Base-by-base conservation (phyloP, 2,797 vertebrate genomes). In the Tachyglossus aculeatus region DNA sequence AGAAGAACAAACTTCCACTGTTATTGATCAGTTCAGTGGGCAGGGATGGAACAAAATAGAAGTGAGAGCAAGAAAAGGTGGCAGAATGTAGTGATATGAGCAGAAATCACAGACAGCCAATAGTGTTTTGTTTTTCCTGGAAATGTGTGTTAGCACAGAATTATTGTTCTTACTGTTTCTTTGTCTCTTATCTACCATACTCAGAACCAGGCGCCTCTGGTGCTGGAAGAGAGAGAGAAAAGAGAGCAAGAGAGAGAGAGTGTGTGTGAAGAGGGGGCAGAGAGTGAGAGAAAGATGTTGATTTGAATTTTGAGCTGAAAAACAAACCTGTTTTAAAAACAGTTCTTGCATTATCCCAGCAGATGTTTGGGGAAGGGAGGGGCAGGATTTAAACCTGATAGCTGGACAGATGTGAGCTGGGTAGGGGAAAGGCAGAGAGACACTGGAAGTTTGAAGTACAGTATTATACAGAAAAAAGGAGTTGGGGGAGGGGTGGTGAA, bases 101-200 rank as follows among this genome's bases (percentile, higher is more conserved):
- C 37, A 13, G 50, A 34, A 60, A 55, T 33, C 22, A 13, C 18
- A n/a, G 36, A 68, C 41, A 37, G 21, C 24, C 34, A 22, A 5
- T 37, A 38, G 48, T 12, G 21, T 36, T 50, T 43, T 59, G 45
- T 41, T 47, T 31, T 40, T 4, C 33, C 69, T 50, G 33, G 40
- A 43, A 33, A 55, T 11, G 25, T 41, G 62, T 36, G 41, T 54
- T n/a, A n/a, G n/a, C n/a, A n/a, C n/a, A n/a, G n/a, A n/a, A n/a
- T n/a, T n/a, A n/a, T n/a, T n/a, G n/a, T n/a, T n/a, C n/a, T n/a
- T n/a, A n/a, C n/a, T n/a, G n/a, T n/a, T n/a, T n/a, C n/a, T n/a
- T n/a, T n/a, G n/a, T n/a, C n/a, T n/a, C n/a, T n/a, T n/a, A n/a
- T n/a, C n/a, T n/a, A n/a, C n/a, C n/a, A n/a, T n/a, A n/a, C n/a